Evolutionary conservation across 2,113 vertebrate species (phyloP).

Genomic region (Podarcis raffonei): DNA sequence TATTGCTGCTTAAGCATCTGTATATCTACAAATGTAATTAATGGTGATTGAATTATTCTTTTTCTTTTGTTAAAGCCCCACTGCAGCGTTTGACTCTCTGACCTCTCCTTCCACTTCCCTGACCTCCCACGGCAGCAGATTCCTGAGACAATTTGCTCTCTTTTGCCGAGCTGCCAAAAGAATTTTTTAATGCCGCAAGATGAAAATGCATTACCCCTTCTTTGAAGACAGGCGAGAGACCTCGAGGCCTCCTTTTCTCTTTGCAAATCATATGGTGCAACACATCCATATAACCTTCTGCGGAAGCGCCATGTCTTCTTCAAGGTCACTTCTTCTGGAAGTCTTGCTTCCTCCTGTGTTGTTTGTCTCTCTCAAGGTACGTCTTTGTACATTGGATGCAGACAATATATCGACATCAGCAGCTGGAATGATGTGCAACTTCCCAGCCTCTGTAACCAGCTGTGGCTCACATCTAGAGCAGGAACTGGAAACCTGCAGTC

Average conservation of each 20-base stretch:
- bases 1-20: conserved; percentile 48
- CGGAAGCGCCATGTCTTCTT: conserved; percentile 44
- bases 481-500: too few species aligned
- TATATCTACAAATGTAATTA: conserved; percentile 53
- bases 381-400: not conserved
- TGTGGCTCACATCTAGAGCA: too few species aligned
- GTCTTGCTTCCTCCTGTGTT: conserved; percentile 6
- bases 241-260: conserved; percentile 50
- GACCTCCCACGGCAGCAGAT: conserved; percentile 41
- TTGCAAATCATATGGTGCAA: conserved; percentile 51
- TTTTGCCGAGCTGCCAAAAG: conserved; percentile 49
- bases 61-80: conserved; percentile 35
- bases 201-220: conserved; percentile 66
- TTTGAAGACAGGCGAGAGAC: conserved; percentile 67
- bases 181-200: conserved; percentile 61
- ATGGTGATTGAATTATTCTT: conserved; percentile 63
- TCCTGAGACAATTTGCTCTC: conserved; percentile 52
- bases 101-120: conserved; percentile 20
- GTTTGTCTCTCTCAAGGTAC: not conserved
- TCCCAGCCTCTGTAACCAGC: not conserved
- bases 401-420: not conserved
- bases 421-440: not conserved
- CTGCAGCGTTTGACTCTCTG: conserved; percentile 6
- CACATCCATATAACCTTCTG: conserved; percentile 57
- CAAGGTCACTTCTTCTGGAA: conserved; percentile 60